These are phyloP conservation scores for Microtus pennsylvanicus DNA, from an alignment of 2,113 vertebrate species.

Conservation along the genomic window DNA sequence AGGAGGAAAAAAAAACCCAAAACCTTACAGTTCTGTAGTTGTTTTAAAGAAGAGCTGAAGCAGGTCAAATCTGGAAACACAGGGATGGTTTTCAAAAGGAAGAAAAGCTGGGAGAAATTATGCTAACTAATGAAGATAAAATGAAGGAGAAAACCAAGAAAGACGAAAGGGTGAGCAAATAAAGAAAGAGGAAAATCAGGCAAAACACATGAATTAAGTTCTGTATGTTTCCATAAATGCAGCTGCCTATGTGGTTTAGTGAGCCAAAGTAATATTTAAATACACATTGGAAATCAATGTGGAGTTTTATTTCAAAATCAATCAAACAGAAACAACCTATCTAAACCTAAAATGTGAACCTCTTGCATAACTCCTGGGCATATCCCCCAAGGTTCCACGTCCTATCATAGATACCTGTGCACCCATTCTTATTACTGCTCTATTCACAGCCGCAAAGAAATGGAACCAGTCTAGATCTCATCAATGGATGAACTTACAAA, in stretches of 20 bases:
- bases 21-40: rapidly evolving
- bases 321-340: not conserved
- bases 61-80: not conserved
- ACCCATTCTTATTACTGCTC: too few relatives aligned
- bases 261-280: not conserved
- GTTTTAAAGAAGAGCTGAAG: not conserved
- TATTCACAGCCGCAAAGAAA: not conserved
- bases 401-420: not conserved
- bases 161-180: too few relatives aligned
- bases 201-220: not conserved
- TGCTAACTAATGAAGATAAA: not conserved
- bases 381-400: too few relatives aligned
- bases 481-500: not conserved
- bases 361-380: not conserved
- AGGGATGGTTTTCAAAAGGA: not conserved
- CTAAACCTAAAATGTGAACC: not conserved
- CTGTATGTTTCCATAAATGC: not conserved
- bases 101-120: not conserved
- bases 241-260: not conserved
- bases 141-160: not conserved
- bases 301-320: not conserved
- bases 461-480: not conserved
- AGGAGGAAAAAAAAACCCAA: not conserved
- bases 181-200: not conserved
- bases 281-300: not conserved